Evolutionary conservation across 2,888 invertebrate genomes (phyloP), one percentile per base, ranked within the genome.

Genomic region (Caenorhabditis becei): DNA sequence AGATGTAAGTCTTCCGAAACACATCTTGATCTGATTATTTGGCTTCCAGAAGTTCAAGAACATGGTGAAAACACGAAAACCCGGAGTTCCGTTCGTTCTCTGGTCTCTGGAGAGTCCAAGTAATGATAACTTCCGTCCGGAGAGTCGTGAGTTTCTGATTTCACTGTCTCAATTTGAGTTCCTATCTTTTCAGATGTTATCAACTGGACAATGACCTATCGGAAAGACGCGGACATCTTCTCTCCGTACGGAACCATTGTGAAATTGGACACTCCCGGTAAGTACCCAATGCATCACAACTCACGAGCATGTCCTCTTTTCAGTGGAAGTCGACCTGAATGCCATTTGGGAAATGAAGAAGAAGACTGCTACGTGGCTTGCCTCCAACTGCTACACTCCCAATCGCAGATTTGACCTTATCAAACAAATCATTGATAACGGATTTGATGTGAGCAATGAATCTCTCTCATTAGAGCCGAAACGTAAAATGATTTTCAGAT

Each of bases 171-270:
- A 4, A 8, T 32, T 44, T 53, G 20, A 11, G 16, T 20, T 35
- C 8, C 44, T 41, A 18, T 32, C 5, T 16, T 63, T 84, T 35
- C 49, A 86, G 86, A 84, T 37, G 65, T 82, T 16, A 79, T 86
- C 14, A 86, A 86, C 58, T 86, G 86, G 86, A 86, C 86, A 14
- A 86, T 86, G 86, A 84, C 86, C 1, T 84, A 82, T 49, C 61
- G 86, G 32, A 78, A 62, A 5, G 86, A 84, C 54, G 72, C 86
- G 1, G 86, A 86, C 35, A 41, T 86, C 0, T 82, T 67, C 65
- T 66, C 80, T 37, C 86, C 86, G 0, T 86, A 86, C 54, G 86
- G 84, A 7, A 47, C 37, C 1, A 65, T 86, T 23, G 75, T 77
- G 14, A 77, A 66, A 37, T 20, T 32, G 53, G 56, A 83, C n/a